Conservation (phyloP, 1,140 invertebrate genomes). For the Drosophila bocqueti region DNA sequence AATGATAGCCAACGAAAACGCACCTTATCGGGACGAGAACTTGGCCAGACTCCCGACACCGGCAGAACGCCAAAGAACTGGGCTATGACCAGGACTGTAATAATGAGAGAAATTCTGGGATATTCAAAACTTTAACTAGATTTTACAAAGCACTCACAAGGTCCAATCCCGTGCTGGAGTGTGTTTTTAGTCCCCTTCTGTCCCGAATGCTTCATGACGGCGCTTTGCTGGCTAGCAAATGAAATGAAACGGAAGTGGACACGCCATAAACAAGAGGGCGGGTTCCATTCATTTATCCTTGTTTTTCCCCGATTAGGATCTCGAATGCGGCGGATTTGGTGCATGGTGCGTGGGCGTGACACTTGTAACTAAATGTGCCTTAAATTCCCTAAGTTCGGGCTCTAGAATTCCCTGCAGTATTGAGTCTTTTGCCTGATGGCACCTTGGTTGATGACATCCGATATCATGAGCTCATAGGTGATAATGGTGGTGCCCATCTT, state of each 20-base stretch:
- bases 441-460: slow-evolving; percentile 79
- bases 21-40: slow-evolving; percentile 45
- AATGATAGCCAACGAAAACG: slow-evolving; percentile 66
- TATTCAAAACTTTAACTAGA: background rate
- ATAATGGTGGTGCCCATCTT: slow-evolving; percentile 88
- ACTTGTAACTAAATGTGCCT: slow-evolving; percentile 31
- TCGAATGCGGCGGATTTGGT: slow-evolving; percentile 11
- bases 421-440: slow-evolving; percentile 74
- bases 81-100: slow-evolving; percentile 63
- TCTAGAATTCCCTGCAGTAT: slow-evolving; percentile 69
- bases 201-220: slow-evolving; percentile 49
- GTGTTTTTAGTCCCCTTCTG: slow-evolving; percentile 61
- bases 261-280: slow-evolving; percentile 41
- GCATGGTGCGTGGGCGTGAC: slow-evolving; percentile 28
- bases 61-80: slow-evolving; percentile 75
- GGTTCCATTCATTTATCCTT: slow-evolving; percentile 1
- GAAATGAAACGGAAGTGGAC: slow-evolving; percentile 12
- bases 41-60: slow-evolving; percentile 61
- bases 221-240: slow-evolving; percentile 35
- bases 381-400: slow-evolving; percentile 7
- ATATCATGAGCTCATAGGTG: slow-evolving; percentile 88
- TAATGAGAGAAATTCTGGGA: background rate
- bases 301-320: slow-evolving; percentile 25
- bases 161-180: slow-evolving; percentile 73
- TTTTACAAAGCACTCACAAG: slow-evolving; percentile 62